A percentile compares a stretch with the other conserved stretches of the same genome.
Conservation (phyloP, 2,888 invertebrate genomes). For the Cephus sareptanus region DNA sequence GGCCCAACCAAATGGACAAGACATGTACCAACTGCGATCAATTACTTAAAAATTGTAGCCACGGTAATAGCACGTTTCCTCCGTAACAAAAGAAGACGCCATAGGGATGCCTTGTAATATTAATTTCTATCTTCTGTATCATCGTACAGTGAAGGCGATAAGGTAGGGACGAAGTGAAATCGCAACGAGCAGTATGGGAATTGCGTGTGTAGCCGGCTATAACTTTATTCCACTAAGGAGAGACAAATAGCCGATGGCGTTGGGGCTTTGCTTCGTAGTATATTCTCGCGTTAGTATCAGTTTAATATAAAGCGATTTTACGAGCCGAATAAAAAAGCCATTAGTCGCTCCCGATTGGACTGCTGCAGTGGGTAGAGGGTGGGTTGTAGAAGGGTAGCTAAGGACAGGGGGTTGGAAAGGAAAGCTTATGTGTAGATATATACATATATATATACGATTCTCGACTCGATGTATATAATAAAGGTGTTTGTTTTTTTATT, state of each 20-base stretch:
- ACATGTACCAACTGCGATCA: not conserved
- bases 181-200: not conserved
- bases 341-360: slow-evolving; percentile 46
- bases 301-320: slow-evolving; percentile 56
- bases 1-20: not conserved
- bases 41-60: not conserved
- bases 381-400: not conserved
- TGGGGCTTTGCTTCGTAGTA: not conserved
- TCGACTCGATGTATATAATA: not conserved
- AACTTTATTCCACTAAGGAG: not conserved
- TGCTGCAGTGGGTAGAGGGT: slow-evolving; percentile 6
- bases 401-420: not conserved
- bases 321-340: slow-evolving; percentile 52
- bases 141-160: not conserved
- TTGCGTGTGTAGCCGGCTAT: not conserved
- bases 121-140: not conserved
- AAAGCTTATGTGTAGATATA: not conserved
- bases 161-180: not conserved
- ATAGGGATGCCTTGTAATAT: not conserved
- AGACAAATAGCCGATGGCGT: not conserved
- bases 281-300: slow-evolving; percentile 43
- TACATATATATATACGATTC: not conserved
- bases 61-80: not conserved
- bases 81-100: not conserved
- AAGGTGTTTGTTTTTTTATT: not conserved